These are phyloP conservation scores for Brachionus paranguensis DNA, from an alignment of 1,140 invertebrate species.

Conservation along the genomic window DNA sequence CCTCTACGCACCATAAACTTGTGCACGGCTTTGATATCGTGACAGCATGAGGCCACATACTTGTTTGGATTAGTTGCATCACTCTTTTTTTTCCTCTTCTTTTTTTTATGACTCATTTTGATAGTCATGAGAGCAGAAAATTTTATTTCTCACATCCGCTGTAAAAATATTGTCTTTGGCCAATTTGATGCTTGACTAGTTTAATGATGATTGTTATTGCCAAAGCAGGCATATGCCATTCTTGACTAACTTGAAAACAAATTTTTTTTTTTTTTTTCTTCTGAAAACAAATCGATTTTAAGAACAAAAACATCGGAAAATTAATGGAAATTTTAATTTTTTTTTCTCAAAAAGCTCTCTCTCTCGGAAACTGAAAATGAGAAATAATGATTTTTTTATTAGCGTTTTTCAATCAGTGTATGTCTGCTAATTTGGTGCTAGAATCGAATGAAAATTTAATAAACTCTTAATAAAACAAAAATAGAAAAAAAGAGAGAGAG, in stretches of 20 bases:
- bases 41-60: neutral
- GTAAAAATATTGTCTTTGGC: neutral
- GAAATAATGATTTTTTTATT: slow-evolving; percentile 22
- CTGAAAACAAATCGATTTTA: neutral
- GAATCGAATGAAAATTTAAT: slow-evolving; percentile 27
- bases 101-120: neutral
- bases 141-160: neutral
- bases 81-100: neutral
- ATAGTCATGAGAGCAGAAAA: neutral
- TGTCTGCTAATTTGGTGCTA: neutral
- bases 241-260: neutral
- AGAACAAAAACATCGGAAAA: slow-evolving; percentile 23
- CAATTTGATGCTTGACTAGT: neutral
- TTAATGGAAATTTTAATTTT: slow-evolving; percentile 10
- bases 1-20: neutral
- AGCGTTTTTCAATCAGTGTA: neutral
- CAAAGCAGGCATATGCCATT: neutral
- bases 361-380: slow-evolving; percentile 16
- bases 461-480: slow-evolving; percentile 23
- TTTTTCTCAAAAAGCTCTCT: neutral
- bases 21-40: neutral
- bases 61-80: neutral
- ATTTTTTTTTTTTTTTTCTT: neutral
- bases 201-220: neutral
- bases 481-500: neutral